These are phyloP conservation scores for Perccottus glenii DNA, from an alignment of 2,113 vertebrate species.

Conservation along the genomic window DNA sequence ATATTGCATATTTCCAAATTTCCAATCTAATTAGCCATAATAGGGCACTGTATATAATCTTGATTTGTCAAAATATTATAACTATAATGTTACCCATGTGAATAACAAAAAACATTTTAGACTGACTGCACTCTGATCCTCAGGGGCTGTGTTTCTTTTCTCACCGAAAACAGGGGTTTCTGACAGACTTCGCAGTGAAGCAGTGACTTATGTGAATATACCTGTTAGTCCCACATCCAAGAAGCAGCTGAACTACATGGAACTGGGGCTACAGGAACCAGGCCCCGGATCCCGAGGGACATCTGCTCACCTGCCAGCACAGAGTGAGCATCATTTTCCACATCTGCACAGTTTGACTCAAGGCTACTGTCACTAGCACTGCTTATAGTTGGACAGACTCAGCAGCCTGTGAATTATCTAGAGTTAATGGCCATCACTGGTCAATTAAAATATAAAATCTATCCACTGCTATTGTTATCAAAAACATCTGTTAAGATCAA, in stretches of 20 bases:
- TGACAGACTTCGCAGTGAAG: constrained; percentile 77
- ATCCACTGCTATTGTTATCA: too few relatives aligned
- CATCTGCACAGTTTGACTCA: background rate
- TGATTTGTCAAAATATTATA: too few relatives aligned
- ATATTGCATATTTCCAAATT: too few relatives aligned
- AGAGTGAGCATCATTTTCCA: constrained; percentile 52
- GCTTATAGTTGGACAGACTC: too few relatives aligned
- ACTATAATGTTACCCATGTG: too few relatives aligned
- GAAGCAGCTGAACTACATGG: constrained; percentile 90
- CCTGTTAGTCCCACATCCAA: constrained; percentile 86
- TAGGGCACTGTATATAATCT: too few relatives aligned
- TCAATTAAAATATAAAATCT: too few relatives aligned
- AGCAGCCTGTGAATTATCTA: too few relatives aligned
- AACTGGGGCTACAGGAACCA: constrained; percentile 86
- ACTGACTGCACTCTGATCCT: background rate
- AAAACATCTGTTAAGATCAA: too few relatives aligned
- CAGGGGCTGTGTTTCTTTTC: constrained; percentile 67
- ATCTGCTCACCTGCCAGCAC: constrained; percentile 38
- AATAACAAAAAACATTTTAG: too few relatives aligned
- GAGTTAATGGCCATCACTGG: too few relatives aligned
- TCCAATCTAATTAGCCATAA: too few relatives aligned
- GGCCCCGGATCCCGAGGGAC: constrained; percentile 78
- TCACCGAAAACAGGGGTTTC: constrained; percentile 68
- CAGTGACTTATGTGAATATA: constrained; percentile 87
- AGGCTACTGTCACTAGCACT: background rate